These are phyloP conservation scores for Malthinus seriepunctatus DNA, from an alignment of 2,888 invertebrate species.

Conservation along the genomic window DNA sequence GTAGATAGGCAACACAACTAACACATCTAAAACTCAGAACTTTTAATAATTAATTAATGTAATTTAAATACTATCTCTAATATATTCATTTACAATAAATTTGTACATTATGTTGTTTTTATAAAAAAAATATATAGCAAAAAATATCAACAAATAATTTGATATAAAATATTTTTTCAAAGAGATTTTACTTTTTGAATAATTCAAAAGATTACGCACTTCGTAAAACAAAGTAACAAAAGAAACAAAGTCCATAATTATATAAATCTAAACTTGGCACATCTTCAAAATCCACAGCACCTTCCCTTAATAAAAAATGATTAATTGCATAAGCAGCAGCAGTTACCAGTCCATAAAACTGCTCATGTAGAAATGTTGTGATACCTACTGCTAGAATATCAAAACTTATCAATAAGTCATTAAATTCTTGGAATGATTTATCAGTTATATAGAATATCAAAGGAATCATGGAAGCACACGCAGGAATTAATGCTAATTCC, in stretches of 20 bases:
- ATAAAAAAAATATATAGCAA: conserved; percentile 3
- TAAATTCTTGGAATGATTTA: neutral
- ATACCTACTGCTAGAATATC: conserved; percentile 1
- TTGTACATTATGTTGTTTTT: neutral
- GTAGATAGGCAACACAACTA: too few species aligned
- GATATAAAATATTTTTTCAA: conserved; percentile 2
- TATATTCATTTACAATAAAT: too few species aligned
- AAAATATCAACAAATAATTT: conserved; percentile 6
- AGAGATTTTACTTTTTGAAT: neutral
- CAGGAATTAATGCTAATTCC: neutral
- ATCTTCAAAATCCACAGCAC: conserved; percentile 14
- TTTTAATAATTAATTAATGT: too few species aligned
- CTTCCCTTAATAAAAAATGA: conserved; percentile 18
- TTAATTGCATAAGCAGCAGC: conserved; percentile 18
- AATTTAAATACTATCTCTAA: too few species aligned
- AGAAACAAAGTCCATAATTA: conserved; percentile 27
- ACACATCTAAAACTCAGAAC: too few species aligned
- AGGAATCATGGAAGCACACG: neutral
- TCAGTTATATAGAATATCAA: neutral
- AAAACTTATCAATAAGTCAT: neutral
- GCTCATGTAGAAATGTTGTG: neutral
- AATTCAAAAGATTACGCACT: neutral
- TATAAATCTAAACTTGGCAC: conserved; percentile 21
- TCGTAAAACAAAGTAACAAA: conserved; percentile 18
- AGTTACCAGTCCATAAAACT: conserved; percentile 7